These are phyloP conservation scores for Hemicordylus capensis DNA, from an alignment of 2,113 vertebrate species.

Conservation along the genomic window DNA sequence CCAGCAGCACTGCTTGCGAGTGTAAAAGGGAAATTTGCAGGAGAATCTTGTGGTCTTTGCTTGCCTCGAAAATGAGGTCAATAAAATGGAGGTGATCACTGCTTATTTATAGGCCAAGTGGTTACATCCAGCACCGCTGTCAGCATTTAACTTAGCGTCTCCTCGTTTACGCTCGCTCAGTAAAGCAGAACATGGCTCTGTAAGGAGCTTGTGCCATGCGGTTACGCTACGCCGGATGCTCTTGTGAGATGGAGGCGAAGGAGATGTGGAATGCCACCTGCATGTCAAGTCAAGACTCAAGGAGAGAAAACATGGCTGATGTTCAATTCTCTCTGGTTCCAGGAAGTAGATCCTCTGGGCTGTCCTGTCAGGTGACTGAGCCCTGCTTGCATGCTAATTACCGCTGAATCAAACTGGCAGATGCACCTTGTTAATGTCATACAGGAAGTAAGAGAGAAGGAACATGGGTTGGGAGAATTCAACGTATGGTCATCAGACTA, in stretches of 20 bases:
- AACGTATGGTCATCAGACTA: background rate
- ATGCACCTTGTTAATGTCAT: background rate
- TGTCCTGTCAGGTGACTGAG: slow-evolving; percentile 11
- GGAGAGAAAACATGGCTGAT: slow-evolving; percentile 19
- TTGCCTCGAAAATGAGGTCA: slow-evolving; percentile 82
- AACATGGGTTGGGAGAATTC: background rate
- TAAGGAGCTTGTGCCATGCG: slow-evolving; percentile 56
- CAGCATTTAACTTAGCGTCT: slow-evolving; percentile 75
- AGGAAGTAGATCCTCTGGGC: slow-evolving; percentile 10
- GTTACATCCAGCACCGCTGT: slow-evolving; percentile 75
- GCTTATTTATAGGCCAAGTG: slow-evolving; percentile 81
- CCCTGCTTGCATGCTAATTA: slow-evolving; percentile 23
- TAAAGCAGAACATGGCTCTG: slow-evolving; percentile 55
- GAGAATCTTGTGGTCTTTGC: slow-evolving; percentile 79
- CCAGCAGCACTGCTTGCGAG: slow-evolving; percentile 72
- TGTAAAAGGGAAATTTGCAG: slow-evolving; percentile 79
- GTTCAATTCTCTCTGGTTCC: no score
- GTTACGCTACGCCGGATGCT: slow-evolving; percentile 53
- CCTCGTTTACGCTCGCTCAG: slow-evolving; percentile 71
- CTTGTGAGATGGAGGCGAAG: slow-evolving; percentile 32
- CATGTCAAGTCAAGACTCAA: background rate
- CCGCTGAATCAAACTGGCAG: slow-evolving; percentile 15
- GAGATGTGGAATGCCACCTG: slow-evolving; percentile 16
- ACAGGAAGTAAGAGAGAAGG: background rate
- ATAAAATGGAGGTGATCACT: slow-evolving; percentile 82